Conservation (phyloP, 2,797 vertebrate species). For the Iguana delicatissima region DNA sequence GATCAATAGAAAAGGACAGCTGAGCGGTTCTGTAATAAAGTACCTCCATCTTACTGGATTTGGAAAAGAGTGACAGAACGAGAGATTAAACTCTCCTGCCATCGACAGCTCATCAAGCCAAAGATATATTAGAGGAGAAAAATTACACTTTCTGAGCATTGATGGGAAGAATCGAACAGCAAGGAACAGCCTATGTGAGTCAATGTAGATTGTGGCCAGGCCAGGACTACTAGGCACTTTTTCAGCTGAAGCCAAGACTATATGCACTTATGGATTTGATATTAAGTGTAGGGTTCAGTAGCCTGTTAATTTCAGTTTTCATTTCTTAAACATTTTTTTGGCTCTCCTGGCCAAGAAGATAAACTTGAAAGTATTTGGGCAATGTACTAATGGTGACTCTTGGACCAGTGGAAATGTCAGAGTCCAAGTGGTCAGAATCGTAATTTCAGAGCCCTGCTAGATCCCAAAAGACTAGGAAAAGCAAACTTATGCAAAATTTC, state of each 20-base stretch:
- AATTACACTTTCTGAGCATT: slow-evolving; percentile 49
- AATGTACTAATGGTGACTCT: not conserved
- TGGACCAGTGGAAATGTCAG: not conserved
- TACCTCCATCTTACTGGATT: slow-evolving; percentile 70
- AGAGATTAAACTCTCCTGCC: slow-evolving; percentile 79
- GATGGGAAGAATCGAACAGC: slow-evolving; percentile 47
- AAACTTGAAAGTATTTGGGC: not conserved
- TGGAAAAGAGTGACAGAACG: slow-evolving; percentile 52
- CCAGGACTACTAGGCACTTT: slow-evolving; percentile 11
- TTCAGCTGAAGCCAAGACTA: not conserved
- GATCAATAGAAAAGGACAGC: slow-evolving; percentile 79
- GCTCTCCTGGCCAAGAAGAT: not conserved
- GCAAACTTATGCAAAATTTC: not conserved
- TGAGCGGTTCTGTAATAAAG: slow-evolving; percentile 79
- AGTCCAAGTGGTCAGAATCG: not conserved
- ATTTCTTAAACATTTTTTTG: too few species aligned
- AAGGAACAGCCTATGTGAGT: slow-evolving; percentile 58
- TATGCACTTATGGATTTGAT: not conserved
- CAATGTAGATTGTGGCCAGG: slow-evolving; percentile 41
- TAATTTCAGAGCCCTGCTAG: not conserved
- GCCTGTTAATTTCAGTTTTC: not conserved
- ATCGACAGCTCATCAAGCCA: slow-evolving; percentile 64
- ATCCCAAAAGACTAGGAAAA: not conserved
- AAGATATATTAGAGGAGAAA: slow-evolving; percentile 72
- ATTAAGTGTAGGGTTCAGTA: not conserved